These are phyloP conservation scores for Drosophila lacteicornis DNA, from an alignment of 1,140 invertebrate genomes.

Conservation along the genomic window DNA sequence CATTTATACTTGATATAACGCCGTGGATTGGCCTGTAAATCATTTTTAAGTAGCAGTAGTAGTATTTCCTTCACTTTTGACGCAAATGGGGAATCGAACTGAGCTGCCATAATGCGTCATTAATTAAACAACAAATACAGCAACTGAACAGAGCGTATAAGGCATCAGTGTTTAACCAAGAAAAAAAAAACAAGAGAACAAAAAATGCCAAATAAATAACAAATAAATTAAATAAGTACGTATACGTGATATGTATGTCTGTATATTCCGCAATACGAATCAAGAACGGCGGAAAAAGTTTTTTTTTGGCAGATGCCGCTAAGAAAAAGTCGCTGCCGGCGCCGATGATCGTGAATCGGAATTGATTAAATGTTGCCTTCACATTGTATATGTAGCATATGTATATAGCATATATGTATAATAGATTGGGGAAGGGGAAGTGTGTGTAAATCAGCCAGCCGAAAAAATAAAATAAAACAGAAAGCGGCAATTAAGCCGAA, in stretches of 20 bases:
- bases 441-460: slow-evolving; percentile 36
- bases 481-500: slow-evolving; percentile 60
- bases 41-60: slow-evolving; percentile 42
- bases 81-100: slow-evolving; percentile 57
- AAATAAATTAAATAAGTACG: slow-evolving; percentile 80
- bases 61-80: slow-evolving; percentile 53
- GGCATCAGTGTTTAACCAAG: slow-evolving; percentile 52
- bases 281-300: slow-evolving; percentile 39
- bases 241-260: slow-evolving; percentile 11
- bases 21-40: slow-evolving; percentile 10
- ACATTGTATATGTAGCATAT: slow-evolving; percentile 45
- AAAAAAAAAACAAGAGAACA: slow-evolving; percentile 15
- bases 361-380: slow-evolving; percentile 79
- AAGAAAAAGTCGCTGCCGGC: slow-evolving; percentile 62
- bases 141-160: slow-evolving; percentile 42
- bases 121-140: slow-evolving; percentile 66
- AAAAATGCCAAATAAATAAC: slow-evolving; percentile 75
- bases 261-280: slow-evolving; percentile 12
- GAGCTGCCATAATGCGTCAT: slow-evolving; percentile 68
- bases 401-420: slow-evolving; percentile 15
- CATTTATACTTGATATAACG: slow-evolving; percentile 2
- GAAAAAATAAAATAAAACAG: slow-evolving; percentile 47
- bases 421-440: slow-evolving; percentile 56
- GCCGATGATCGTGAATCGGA: slow-evolving; percentile 55
- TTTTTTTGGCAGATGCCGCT: slow-evolving; percentile 66